Evolutionary conservation across 2,888 invertebrate species (phyloP).

Genomic region (Dasysyrphus albostriatus): DNA sequence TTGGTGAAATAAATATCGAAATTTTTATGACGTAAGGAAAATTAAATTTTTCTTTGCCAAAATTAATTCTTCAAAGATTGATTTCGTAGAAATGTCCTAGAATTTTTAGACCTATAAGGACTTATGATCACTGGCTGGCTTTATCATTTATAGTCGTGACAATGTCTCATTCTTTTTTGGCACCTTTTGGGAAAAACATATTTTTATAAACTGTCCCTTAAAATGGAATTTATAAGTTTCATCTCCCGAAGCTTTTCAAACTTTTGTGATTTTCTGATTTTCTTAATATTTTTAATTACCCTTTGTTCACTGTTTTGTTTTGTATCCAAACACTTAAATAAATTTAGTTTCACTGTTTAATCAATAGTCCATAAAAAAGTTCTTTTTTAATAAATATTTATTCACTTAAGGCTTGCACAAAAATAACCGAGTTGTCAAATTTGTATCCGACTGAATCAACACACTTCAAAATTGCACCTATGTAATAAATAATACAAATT

Average conservation of each 20-base stretch:
- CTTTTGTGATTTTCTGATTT: neutral
- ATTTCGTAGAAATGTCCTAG: no score
- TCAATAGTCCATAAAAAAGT: conserved; percentile 48
- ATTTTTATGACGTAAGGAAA: no score
- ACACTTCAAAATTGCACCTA: conserved; percentile 42
- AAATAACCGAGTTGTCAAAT: neutral
- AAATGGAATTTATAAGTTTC: neutral
- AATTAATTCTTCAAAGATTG: no score
- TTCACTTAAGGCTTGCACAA: neutral
- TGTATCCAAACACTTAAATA: neutral
- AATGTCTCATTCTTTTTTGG: no score
- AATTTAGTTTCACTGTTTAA: neutral
- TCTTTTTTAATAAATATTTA: neutral
- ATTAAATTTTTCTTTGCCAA: no score
- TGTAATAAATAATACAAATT: neutral
- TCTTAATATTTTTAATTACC: conserved; percentile 1
- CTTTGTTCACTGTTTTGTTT: neutral
- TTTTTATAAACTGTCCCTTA: no score
- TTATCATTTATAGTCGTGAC: no score
- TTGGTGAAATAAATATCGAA: no score
- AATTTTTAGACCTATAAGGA: no score
- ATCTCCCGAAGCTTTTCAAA: conserved; percentile 14
- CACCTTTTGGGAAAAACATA: no score
- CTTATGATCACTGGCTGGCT: no score
- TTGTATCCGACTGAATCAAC: conserved; percentile 12